A percentile compares a stretch with the other conserved stretches of the same genome.
phyloP scores from a whole-genome alignment of 2,888 invertebrate genomes.

The Diaprepes abbreviatus region DNA sequence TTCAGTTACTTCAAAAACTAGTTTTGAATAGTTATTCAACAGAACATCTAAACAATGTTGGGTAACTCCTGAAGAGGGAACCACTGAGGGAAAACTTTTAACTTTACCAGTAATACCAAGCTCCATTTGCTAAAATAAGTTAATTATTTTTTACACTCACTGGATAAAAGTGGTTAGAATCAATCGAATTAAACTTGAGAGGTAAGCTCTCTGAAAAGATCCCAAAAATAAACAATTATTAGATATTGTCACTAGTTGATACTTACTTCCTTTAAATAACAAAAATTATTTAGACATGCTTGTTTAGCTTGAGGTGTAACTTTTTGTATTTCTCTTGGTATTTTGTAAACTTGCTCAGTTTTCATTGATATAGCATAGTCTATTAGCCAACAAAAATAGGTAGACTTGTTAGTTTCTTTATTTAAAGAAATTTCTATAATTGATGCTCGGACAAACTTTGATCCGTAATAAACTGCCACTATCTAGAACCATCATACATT shows the following conservation, averaged over 20 bases:
- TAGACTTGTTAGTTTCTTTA: neutral
- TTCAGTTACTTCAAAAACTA: conserved; percentile 48
- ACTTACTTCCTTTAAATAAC: conserved; percentile 54
- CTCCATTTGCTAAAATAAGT: conserved; percentile 48
- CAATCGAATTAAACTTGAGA: too few relatives aligned
- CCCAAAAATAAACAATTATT: neutral
- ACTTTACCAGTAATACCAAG: conserved; percentile 44
- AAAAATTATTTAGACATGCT: conserved; percentile 57
- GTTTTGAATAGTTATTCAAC: conserved; percentile 29
- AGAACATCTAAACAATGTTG: conserved; percentile 39
- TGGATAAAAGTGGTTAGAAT: too few relatives aligned
- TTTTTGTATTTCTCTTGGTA: conserved; percentile 50
- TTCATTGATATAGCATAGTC: conserved; percentile 56
- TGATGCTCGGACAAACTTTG: conserved; percentile 51
- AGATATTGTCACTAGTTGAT: neutral
- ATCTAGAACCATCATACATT: conserved; percentile 48
- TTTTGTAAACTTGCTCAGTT: conserved; percentile 51
- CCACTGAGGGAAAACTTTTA: conserved; percentile 31
- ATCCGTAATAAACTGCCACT: conserved; percentile 49
- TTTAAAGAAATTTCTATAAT: conserved; percentile 43
- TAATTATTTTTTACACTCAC: neutral
- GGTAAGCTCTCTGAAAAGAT: too few relatives aligned
- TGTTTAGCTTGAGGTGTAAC: conserved; percentile 53
- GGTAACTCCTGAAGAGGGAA: conserved; percentile 40
- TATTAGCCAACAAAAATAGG: conserved; percentile 57